Base-by-base conservation (phyloP, 2,888 invertebrate genomes). In the Melanchra persicariae region DNA sequence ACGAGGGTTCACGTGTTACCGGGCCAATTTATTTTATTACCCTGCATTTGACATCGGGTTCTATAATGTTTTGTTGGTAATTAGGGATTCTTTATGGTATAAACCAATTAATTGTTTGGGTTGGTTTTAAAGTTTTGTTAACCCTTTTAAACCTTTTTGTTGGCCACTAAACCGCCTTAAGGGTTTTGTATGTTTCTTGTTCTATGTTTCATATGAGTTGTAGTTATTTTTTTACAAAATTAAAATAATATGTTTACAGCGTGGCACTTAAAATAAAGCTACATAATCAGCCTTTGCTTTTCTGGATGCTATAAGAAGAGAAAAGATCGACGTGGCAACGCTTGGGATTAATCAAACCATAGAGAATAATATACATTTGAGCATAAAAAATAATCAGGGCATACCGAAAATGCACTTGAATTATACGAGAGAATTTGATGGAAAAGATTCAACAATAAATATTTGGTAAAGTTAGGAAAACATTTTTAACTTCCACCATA, bases 21-120 rank as follows among this genome's bases (percentile, higher is more conserved):
- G n/a, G 4, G 0, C 43, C 55, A 69, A 69, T 77, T 77, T 57
- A 57, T 74, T 51, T 77, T 55, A 60, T 37, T 51, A 30, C 43
- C n/a, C 19, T 74, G 58, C 43, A 45, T 69, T 51, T 69, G 70
- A 77, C 69, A 49, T 34, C 19, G 51, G 57, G 55, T 12, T 51
- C 54, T 0, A n/a, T 34, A 30, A 22, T 22, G 58, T 59, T 59
- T 43, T 60, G 47, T 60, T 60, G 40, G 54, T 54, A 60, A 68
- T 60, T 68, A 49, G 15, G 22, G 15, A 10, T 19, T 26, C 15
- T 37, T 55, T 30, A 10, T 12, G 40, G 8, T 34, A 15, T 22
- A 40, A 43, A 45, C 8, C 4, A 37, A 47, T 65, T 49, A 43
- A 57, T 75, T 55, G 17, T n/a, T 45, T 45, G 40, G 0, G 63